Base-by-base conservation (phyloP, 2,888 invertebrate genomes). In the Tricholauxania praeusta region DNA sequence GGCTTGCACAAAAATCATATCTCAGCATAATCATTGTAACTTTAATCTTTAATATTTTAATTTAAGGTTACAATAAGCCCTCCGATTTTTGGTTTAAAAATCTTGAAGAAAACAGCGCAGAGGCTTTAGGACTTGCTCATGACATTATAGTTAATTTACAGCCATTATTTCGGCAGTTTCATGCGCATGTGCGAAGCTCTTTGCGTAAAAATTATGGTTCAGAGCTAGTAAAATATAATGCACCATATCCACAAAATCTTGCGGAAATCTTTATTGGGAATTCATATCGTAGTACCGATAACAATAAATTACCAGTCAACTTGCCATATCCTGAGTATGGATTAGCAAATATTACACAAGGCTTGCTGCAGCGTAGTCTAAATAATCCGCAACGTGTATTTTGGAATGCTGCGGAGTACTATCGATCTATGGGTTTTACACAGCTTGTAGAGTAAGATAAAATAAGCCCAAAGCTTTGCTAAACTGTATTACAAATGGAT, bases 361-460 rank as follows among this genome's bases (percentile, higher is more conserved):
- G 91, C n/a, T 91, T 96, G 90, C 85, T 89, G 51, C 89, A 89
- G 51, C 91, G 93, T 88, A 93, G 91, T 81, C 93, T 93, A 84
- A 93, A 92, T 85, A 94, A 93, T 0, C 89, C 92, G 0, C 82
- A 90, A 53, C 92, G 91, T 78, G 94, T 97, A 88, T 96, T 96
- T 86, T 89, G 92, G 83, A 90, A 92, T 84, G 92, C 95, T 0
- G 95, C 96, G 76, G 92, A 93, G 73, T 96, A 95, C 86, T 96
- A 94, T 87, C 90, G 90, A 28, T 95, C 95, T 0, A 86, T 96
- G 68, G 95, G 95, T 79, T 87, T 97, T 80, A 92, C 92, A 0
- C 90, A 91, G 28, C 92, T 96, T 39, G 81, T 84, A 28, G 74
- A 78, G 84, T 83, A 49, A 72, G 77, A 77, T 14, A 6, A 12